A percentile compares a stretch with the other conserved stretches of the same genome.
phyloP scores from a whole-genome alignment of 92 coral and sea anemone genomes.

The Actinostola sp. region DNA sequence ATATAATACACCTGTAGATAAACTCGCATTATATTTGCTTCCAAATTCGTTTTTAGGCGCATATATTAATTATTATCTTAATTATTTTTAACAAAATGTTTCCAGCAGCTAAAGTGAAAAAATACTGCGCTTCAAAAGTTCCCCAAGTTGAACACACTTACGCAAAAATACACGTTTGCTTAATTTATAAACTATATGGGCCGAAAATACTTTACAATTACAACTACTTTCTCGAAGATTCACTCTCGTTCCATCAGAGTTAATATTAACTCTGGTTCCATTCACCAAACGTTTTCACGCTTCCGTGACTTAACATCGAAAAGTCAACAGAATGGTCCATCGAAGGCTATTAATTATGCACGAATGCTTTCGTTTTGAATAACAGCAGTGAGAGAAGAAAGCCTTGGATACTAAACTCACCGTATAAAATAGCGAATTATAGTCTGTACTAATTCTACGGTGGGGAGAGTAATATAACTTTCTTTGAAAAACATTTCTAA shows the following conservation, averaged over 20 bases:
- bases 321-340: conserved; percentile 23
- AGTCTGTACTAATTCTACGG: background rate
- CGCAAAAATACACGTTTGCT: background rate
- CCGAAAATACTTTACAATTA: too few relatives aligned
- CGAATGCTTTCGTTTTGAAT: conserved; percentile 27
- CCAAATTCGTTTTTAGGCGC: background rate
- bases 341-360: conserved; percentile 11
- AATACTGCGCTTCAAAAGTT: background rate
- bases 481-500: background rate
- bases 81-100: conserved; percentile 22
- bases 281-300: too few relatives aligned
- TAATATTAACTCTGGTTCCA: too few relatives aligned
- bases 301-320: conserved; percentile 26
- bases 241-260: background rate
- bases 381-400: conserved; percentile 17
- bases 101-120: conserved; percentile 6
- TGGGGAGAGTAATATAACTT: background rate
- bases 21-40: background rate
- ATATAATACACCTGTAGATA: background rate
- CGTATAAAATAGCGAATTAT: background rate
- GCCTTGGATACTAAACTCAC: background rate
- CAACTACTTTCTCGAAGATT: background rate
- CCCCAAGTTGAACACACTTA: conserved; percentile 1
- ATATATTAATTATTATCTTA: conserved; percentile 14
- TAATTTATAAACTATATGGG: background rate